These are phyloP conservation scores for Apoderus coryli DNA, from an alignment of 2,888 invertebrate species.

Conservation along the genomic window DNA sequence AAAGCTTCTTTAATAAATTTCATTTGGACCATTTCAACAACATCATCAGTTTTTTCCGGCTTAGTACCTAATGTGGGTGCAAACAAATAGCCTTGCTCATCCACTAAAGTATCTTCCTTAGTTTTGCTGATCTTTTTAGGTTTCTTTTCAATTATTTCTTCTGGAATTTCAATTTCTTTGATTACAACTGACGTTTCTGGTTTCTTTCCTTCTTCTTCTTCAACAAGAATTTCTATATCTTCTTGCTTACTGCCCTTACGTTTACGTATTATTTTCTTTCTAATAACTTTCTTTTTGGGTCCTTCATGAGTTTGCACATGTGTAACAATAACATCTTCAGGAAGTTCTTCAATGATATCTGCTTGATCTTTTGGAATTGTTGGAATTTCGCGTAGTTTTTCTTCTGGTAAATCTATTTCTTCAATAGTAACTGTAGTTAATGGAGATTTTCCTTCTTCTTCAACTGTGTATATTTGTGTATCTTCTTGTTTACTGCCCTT, in stretches of 20 bases:
- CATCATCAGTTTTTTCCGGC: slow-evolving; percentile 24
- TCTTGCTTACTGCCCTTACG: slow-evolving; percentile 27
- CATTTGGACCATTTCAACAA: slow-evolving; percentile 23
- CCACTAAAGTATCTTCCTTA: slow-evolving; percentile 7
- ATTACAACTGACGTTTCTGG: slow-evolving; percentile 28
- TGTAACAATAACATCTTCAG: slow-evolving; percentile 19
- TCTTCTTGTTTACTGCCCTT: slow-evolving; percentile 25
- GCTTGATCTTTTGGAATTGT: too few relatives aligned
- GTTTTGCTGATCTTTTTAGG: slow-evolving; percentile 8
- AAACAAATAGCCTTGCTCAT: slow-evolving; percentile 18
- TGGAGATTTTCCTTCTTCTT: slow-evolving; percentile 23
- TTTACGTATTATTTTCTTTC: slow-evolving; percentile 19
- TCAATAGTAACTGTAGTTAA: slow-evolving; percentile 22
- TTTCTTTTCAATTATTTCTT: slow-evolving; percentile 23
- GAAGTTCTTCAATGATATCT: slow-evolving; percentile 26
- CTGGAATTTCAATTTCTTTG: slow-evolving; percentile 26
- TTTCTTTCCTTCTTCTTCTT: slow-evolving; percentile 17
- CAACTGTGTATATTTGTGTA: slow-evolving; percentile 24
- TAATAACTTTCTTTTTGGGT: slow-evolving; percentile 18
- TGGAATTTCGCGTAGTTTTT: slow-evolving; percentile 17
- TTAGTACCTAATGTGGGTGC: slow-evolving; percentile 25
- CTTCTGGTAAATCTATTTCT: slow-evolving; percentile 23
- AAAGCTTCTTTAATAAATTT: slow-evolving; percentile 26
- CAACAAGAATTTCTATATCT: slow-evolving; percentile 24
- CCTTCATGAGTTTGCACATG: slow-evolving; percentile 15